Percentiles rank a stretch among this genome's conserved stretches.
Conservation (phyloP, 2,888 invertebrate genomes). For the Pandemis corylana region DNA sequence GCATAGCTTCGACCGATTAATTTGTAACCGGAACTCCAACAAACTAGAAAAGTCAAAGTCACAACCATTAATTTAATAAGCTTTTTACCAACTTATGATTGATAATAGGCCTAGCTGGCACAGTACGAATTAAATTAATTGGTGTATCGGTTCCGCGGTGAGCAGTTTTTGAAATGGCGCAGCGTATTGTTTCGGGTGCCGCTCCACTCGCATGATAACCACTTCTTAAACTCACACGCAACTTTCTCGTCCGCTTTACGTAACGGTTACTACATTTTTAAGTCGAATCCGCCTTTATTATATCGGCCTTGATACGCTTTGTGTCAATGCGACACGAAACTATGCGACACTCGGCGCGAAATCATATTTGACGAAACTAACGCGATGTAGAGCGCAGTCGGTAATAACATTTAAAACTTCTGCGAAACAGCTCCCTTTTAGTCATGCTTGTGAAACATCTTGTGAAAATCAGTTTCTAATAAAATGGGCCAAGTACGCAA, state of each 20-base stretch:
- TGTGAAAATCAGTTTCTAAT: conserved; percentile 45
- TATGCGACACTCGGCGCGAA: conserved; percentile 58
- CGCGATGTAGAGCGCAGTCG: conserved; percentile 51
- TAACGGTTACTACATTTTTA: conserved; percentile 69
- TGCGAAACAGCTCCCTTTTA: conserved; percentile 61
- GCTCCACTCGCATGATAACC: conserved; percentile 43
- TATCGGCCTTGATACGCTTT: conserved; percentile 70
- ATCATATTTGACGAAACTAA: conserved; percentile 69
- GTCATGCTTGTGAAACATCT: conserved; percentile 64
- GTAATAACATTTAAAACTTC: conserved; percentile 53
- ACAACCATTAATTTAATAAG: conserved; percentile 18
- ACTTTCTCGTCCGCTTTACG: conserved; percentile 68
- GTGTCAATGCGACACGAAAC: conserved; percentile 62
- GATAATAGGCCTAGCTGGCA: conserved; percentile 20
- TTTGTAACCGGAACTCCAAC: conserved; percentile 24
- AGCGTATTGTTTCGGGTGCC: conserved; percentile 16
- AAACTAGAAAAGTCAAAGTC: conserved; percentile 19
- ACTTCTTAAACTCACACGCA: conserved; percentile 62
- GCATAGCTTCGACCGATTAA: background rate
- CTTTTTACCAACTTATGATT: conserved; percentile 13
- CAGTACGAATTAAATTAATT: conserved; percentile 2
- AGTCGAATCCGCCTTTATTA: conserved; percentile 66
- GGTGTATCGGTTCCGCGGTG: conserved; percentile 4
- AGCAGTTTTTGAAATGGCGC: conserved; percentile 3
- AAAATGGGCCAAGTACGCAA: conserved; percentile 43